Evolutionary conservation across 1,140 invertebrate genomes (phyloP).

Genomic region (Drosophila varians): DNA sequence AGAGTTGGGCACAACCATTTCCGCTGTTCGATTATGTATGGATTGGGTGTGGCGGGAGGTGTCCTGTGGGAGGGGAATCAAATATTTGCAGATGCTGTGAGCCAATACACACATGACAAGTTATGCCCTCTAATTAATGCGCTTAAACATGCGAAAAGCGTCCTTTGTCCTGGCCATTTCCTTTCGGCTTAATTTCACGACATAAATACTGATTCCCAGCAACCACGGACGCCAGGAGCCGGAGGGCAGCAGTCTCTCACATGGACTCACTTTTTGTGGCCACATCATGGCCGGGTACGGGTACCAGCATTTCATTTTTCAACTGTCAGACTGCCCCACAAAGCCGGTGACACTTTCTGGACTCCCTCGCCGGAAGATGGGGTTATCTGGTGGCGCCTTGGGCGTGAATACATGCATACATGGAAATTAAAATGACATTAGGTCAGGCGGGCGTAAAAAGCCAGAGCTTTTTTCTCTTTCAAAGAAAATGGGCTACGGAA

Average conservation of each 20-base stretch:
- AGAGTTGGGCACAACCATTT: slow-evolving; percentile 41
- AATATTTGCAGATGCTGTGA: slow-evolving; percentile 58
- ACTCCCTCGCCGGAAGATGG: slow-evolving; percentile 17
- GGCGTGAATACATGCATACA: slow-evolving; percentile 49
- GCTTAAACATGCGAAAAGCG: slow-evolving; percentile 62
- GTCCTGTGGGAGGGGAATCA: neutral
- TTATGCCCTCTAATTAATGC: slow-evolving; percentile 77
- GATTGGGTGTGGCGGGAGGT: neutral
- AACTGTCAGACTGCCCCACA: slow-evolving; percentile 48
- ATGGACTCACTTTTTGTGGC: slow-evolving; percentile 49
- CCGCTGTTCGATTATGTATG: slow-evolving; percentile 69
- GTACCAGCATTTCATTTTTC: slow-evolving; percentile 49
- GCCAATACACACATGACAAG: slow-evolving; percentile 76
- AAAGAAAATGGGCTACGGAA: slow-evolving; percentile 23
- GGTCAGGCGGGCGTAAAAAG: slow-evolving; percentile 60
- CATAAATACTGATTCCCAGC: slow-evolving; percentile 41
- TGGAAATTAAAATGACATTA: slow-evolving; percentile 76
- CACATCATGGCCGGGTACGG: slow-evolving; percentile 39
- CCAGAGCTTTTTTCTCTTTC: slow-evolving; percentile 10
- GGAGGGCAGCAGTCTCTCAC: slow-evolving; percentile 8
- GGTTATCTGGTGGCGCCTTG: slow-evolving; percentile 40
- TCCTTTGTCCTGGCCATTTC: slow-evolving; percentile 4
- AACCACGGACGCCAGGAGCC: slow-evolving; percentile 11
- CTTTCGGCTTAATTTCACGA: slow-evolving; percentile 42
- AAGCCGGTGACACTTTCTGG: slow-evolving; percentile 48